A percentile compares a stretch with the other conserved stretches of the same genome.
These are phyloP conservation scores for Sycophaga agraensis DNA, from an alignment of 1,140 invertebrate species.

Conservation along the genomic window DNA sequence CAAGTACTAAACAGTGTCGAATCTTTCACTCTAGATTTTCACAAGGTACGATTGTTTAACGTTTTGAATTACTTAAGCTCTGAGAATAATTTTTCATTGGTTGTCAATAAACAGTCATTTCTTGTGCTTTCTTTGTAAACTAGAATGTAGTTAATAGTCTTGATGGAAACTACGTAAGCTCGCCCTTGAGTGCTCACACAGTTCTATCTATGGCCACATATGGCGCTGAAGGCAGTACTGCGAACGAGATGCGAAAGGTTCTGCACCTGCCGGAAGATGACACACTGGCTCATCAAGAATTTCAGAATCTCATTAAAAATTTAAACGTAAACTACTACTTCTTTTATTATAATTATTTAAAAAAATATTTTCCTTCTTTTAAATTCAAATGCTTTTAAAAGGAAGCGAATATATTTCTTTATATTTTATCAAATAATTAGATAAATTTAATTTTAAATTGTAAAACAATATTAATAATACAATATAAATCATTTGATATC, in stretches of 20 bases:
- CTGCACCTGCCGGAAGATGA: slow-evolving; percentile 27
- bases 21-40: not conserved
- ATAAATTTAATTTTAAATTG: no score
- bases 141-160: slow-evolving; percentile 25
- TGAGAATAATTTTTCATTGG: no score
- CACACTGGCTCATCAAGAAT: slow-evolving; percentile 25
- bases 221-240: slow-evolving; percentile 35
- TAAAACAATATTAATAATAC: no score
- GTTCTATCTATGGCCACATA: slow-evolving; percentile 39
- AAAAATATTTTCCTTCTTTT: no score
- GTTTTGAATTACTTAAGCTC: not conserved
- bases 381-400: no score
- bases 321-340: slow-evolving; percentile 32
- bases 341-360: no score
- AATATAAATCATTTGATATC: no score
- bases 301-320: slow-evolving; percentile 27
- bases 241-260: slow-evolving; percentile 26
- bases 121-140: not conserved
- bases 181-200: slow-evolving; percentile 44
- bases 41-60: slow-evolving; percentile 5
- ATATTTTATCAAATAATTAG: no score
- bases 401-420: no score
- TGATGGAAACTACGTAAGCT: slow-evolving; percentile 36
- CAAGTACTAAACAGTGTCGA: not conserved
- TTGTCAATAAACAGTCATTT: no score